Conservation (phyloP, 2,113 vertebrate species). For the Thalassoma bifasciatum region DNA sequence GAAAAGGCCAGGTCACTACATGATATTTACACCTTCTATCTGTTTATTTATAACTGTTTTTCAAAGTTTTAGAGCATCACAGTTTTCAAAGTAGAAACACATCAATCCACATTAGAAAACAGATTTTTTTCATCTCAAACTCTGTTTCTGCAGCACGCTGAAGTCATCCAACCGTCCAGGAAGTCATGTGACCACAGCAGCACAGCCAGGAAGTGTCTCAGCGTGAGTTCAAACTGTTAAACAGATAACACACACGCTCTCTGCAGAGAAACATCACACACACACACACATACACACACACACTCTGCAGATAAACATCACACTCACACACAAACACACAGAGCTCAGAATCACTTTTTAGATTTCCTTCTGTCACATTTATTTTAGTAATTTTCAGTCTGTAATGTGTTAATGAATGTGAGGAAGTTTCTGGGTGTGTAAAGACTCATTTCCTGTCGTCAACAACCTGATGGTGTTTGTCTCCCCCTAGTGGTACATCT, state of each 20-base stretch:
- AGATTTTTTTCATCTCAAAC: constrained; percentile 20
- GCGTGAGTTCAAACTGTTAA: constrained; percentile 63
- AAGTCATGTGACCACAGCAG: constrained; percentile 71
- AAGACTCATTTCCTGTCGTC: not conserved
- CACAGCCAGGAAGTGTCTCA: constrained; percentile 82
- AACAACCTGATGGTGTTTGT: constrained; percentile 51
- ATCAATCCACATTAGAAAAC: too few relatives aligned
- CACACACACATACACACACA: not conserved
- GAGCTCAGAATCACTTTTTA: not conserved
- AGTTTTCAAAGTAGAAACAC: not conserved
- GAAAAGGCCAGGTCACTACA: constrained; percentile 71
- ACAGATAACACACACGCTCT: not conserved
- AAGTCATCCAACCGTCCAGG: constrained; percentile 82
- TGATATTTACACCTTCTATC: too few relatives aligned
- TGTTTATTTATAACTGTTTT: too few relatives aligned
- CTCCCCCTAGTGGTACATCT: constrained; percentile 79
- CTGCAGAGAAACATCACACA: too few relatives aligned
- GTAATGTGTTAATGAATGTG: not conserved
- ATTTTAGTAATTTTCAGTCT: not conserved
- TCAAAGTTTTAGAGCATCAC: not conserved
- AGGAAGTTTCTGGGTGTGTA: not conserved
- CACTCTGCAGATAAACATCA: too few relatives aligned
- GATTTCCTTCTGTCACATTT: too few relatives aligned
- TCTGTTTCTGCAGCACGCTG: constrained; percentile 79
- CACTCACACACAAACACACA: not conserved